Evolutionary conservation across 2,113 vertebrate genomes (phyloP), one percentile per base, ranked within the genome.

Genomic region (Todiramphus saurophagus): DNA sequence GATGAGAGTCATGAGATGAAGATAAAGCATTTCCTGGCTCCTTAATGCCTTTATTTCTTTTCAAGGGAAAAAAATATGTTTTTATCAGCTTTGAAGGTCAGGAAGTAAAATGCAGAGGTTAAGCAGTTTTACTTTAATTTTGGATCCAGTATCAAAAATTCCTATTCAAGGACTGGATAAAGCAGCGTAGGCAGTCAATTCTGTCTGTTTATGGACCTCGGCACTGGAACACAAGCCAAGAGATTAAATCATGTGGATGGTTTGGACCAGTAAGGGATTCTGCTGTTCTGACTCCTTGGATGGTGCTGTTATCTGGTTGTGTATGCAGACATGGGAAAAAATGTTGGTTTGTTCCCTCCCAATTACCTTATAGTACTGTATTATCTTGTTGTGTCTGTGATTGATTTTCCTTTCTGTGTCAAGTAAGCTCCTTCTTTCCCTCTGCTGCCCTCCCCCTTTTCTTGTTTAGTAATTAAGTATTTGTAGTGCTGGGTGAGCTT

Each of bases 41-140:
- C 69, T 51, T 94, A 87, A 84, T 81, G 56, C 37, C 66, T 91
- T 83, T 59, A 51, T 75, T 84, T 72, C 80, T 93, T 91, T 91
- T 56, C 39, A 78, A 75, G 94, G 50, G 78, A 33, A 80, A 96
- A 83, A 94, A 95, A 73, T 23, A 64, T 11, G 82, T 84, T 93
- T 97, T 91, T 85, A 93, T 95, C 81, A 93, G 81, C 93, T 96
- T 93, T 91, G 78, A 79, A 93, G 93, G 87, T 91, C 81, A 69
- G 58, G 53, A 66, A 35, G 58, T 83, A 66, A 94, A 96, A 84
- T 87, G n/a, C 28, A 91, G 87, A 83, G 87, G 93, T 94, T 94
- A 93, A 91, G 70, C 74, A 95, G 87, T 96, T 89, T 90, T 15
- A 20, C 55, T 93, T 93, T n/a, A 68, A 46, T 87, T 96, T 85